A percentile compares a stretch with the other conserved stretches of the same genome.
phyloP scores from a whole-genome alignment of 2,113 vertebrate species.

The Leptodactylus fuscus region DNA sequence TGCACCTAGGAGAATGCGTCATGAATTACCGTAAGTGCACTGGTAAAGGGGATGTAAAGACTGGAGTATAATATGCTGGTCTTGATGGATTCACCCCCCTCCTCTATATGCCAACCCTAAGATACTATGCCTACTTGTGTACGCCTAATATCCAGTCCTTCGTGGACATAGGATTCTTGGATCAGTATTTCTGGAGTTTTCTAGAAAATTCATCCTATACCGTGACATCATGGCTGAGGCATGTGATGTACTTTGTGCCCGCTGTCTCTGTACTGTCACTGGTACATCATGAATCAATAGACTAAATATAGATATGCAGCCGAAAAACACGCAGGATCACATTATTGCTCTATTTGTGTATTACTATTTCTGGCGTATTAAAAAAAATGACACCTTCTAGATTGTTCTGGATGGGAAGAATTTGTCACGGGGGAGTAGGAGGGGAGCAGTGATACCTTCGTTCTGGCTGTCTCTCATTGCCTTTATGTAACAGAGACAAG shows the following conservation, averaged over 20 bases:
- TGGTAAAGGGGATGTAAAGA: too few relatives aligned
- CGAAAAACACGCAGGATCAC: neutral
- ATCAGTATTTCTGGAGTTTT: neutral
- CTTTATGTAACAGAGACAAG: neutral
- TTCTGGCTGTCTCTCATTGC: neutral
- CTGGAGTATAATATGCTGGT: too few relatives aligned
- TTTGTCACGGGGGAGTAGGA: conserved; percentile 33
- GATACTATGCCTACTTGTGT: too few relatives aligned
- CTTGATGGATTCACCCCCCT: too few relatives aligned
- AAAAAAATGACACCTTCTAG: neutral
- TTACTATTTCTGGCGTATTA: neutral
- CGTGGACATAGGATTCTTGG: neutral
- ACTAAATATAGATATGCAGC: conserved; percentile 10
- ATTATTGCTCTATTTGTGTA: neutral
- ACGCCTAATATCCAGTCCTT: too few relatives aligned
- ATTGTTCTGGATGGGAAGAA: neutral
- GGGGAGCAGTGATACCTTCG: neutral
- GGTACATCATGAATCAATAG: conserved; percentile 4
- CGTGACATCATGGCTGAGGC: neutral
- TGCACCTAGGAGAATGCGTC: too few relatives aligned
- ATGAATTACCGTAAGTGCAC: too few relatives aligned
- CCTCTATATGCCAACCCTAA: too few relatives aligned
- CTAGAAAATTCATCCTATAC: neutral
- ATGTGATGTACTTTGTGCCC: neutral
- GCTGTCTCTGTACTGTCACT: neutral